Conservation (phyloP, 2,888 invertebrate genomes). For the Caprella mutica region DNA sequence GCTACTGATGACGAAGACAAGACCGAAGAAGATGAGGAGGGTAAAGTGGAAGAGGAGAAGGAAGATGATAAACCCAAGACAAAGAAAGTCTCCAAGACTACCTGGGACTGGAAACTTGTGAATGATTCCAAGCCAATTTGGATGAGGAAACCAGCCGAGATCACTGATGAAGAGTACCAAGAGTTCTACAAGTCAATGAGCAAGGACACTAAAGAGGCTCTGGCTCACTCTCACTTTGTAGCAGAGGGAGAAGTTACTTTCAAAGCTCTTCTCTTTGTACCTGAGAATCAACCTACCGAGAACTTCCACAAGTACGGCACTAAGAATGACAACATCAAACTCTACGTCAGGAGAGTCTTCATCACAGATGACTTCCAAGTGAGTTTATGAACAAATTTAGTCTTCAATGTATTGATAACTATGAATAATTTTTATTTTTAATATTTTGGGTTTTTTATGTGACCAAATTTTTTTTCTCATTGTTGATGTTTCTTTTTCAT, state of each 20-base stretch:
- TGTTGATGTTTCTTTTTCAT: background rate
- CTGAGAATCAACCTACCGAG: slow-evolving; percentile 78
- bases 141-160: slow-evolving; percentile 81
- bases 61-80: slow-evolving; percentile 60
- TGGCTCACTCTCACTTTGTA: slow-evolving; percentile 84
- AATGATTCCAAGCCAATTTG: slow-evolving; percentile 98
- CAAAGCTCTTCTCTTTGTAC: slow-evolving; percentile 89
- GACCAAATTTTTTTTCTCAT: background rate
- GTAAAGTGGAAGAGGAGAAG: slow-evolving; percentile 45
- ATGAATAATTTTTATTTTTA: background rate
- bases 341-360: slow-evolving; percentile 95
- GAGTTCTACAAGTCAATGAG: slow-evolving; percentile 93
- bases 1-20: slow-evolving; percentile 42
- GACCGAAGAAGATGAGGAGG: slow-evolving; percentile 45
- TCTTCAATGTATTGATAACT: no score
- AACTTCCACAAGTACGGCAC: slow-evolving; percentile 93
- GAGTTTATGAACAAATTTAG: no score
- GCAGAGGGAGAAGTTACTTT: slow-evolving; percentile 99
- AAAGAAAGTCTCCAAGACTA: slow-evolving; percentile 81
- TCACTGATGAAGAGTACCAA: slow-evolving; percentile 76
- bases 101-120: slow-evolving; percentile 94
- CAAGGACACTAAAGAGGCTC: slow-evolving; percentile 70
- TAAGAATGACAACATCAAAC: slow-evolving; percentile 85
- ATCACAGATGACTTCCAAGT: slow-evolving; percentile 95
- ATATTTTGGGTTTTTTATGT: background rate